Evolutionary conservation across 2,113 vertebrate species (phyloP).

Genomic region (Laticauda colubrina): DNA sequence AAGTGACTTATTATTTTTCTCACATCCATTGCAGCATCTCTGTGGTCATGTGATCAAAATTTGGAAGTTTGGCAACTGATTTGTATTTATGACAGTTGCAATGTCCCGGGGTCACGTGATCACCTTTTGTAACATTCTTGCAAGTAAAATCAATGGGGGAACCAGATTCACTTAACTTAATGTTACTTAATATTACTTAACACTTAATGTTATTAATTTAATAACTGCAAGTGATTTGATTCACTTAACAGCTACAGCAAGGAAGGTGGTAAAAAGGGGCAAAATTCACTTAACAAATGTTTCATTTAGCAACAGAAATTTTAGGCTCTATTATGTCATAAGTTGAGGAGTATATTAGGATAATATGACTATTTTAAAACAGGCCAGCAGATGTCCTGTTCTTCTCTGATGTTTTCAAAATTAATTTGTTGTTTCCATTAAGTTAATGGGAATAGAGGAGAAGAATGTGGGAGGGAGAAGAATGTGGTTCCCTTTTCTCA

Average conservation of each 20-base stretch:
- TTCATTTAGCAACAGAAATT: neutral
- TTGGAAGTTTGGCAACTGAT: neutral
- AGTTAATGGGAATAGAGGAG: neutral
- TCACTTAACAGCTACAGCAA: neutral
- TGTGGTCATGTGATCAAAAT: neutral
- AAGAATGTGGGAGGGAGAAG: neutral
- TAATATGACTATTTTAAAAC: neutral
- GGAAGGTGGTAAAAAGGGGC: neutral
- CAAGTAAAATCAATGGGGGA: neutral
- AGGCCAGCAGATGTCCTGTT: neutral
- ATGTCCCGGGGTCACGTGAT: neutral
- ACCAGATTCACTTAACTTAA: neutral
- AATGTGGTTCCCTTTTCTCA: neutral
- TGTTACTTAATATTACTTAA: too few relatives aligned
- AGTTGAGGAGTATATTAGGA: neutral
- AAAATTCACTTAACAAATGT: neutral
- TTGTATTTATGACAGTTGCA: neutral
- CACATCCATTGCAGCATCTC: neutral
- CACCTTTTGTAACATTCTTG: neutral
- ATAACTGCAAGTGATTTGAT: neutral
- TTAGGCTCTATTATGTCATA: neutral
- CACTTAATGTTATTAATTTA: neutral
- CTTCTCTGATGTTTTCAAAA: neutral
- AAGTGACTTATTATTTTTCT: neutral
- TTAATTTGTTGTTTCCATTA: neutral